A percentile compares a stretch with the other conserved stretches of the same genome.
These are phyloP conservation scores for Orchesella flavescens DNA, from an alignment of 2,888 invertebrate species.

Conservation along the genomic window DNA sequence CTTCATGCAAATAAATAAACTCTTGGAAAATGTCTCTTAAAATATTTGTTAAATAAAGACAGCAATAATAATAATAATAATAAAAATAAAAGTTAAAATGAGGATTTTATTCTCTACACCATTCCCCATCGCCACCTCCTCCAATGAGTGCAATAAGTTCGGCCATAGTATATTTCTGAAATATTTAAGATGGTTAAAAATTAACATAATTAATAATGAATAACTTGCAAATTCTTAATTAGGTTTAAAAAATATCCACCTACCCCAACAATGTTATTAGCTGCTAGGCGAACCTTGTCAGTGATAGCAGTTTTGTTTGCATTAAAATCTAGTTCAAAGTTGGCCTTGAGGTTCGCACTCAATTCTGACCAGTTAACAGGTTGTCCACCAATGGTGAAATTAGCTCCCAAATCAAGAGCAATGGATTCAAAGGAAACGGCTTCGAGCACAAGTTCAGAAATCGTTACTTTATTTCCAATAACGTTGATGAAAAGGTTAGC, in stretches of 20 bases:
- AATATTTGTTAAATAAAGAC: no score
- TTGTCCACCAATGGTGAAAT: slow-evolving; percentile 39
- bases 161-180: slow-evolving; percentile 49
- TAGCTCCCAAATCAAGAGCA: slow-evolving; percentile 26
- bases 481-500: slow-evolving; percentile 59
- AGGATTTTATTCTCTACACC: no score
- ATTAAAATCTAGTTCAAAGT: slow-evolving; percentile 55
- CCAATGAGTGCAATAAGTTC: slow-evolving; percentile 58
- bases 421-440: slow-evolving; percentile 42
- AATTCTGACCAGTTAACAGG: slow-evolving; percentile 41
- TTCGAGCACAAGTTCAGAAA: slow-evolving; percentile 38
- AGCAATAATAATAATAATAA: no score
- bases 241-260: no score
- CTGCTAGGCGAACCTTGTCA: slow-evolving; percentile 50
- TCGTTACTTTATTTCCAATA: slow-evolving; percentile 52
- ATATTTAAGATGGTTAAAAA: no score
- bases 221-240: no score
- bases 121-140: slow-evolving; percentile 47
- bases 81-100: no score
- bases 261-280: slow-evolving; percentile 57
- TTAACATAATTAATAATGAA: no score
- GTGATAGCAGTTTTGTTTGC: slow-evolving; percentile 27
- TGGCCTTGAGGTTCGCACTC: slow-evolving; percentile 42
- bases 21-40: no score
- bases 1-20: no score